Evolutionary conservation across 2,888 invertebrate genomes (phyloP).

Genomic region (Mythimna loreyi): DNA sequence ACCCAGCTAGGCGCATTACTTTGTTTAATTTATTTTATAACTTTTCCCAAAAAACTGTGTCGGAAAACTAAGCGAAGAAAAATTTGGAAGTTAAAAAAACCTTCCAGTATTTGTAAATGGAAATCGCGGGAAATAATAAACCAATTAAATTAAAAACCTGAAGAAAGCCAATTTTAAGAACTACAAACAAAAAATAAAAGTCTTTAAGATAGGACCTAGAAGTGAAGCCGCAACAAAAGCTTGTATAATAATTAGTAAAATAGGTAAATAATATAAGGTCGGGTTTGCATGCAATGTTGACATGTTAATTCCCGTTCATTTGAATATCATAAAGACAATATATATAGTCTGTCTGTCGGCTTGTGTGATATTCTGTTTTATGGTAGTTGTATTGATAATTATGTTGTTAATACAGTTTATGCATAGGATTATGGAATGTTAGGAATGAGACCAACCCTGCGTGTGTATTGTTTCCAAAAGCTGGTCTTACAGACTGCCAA

Average conservation of each 20-base stretch:
- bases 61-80: no score
- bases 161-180: neutral
- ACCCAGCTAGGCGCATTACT: no score
- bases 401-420: constrained; percentile 34
- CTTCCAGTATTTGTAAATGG: neutral
- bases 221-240: neutral
- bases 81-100: no score
- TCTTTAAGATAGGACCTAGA: neutral
- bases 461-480: constrained; percentile 27
- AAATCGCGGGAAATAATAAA: neutral
- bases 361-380: constrained; percentile 40
- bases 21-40: no score
- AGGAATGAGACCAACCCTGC: constrained; percentile 25
- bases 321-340: constrained; percentile 50
- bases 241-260: constrained; percentile 5
- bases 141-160: neutral
- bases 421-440: constrained; percentile 26
- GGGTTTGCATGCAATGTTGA: constrained; percentile 47
- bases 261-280: constrained; percentile 41
- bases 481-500: neutral
- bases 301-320: constrained; percentile 54
- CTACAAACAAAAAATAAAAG: neutral
- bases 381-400: constrained; percentile 36
- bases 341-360: constrained; percentile 45
- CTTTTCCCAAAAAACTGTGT: no score